Evolutionary conservation across 2,888 invertebrate species (phyloP), one percentile per base, ranked within the genome.

Genomic region (Caenorhabditis sp.): DNA sequence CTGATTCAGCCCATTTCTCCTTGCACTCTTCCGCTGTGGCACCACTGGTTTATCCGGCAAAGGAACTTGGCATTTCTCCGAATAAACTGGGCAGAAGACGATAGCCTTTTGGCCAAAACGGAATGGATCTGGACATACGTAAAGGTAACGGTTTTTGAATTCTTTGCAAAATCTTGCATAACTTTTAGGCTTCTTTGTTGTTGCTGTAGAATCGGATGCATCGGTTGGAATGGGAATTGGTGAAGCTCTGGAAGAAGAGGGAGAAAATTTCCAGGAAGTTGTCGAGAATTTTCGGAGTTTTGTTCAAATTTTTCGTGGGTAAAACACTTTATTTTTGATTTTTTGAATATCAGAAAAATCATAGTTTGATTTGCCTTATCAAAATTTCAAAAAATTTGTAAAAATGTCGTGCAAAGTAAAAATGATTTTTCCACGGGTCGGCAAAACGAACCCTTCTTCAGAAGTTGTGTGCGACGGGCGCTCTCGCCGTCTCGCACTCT

Each of bases 31-130:
- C 24, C 74, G 58, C 55, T 77, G 75, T 10, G 85, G 85, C 1
- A 83, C 77, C 1, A 85, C 81, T 37, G 85, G 85, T 26, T 81
- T 75, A 17, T 85, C 85, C 6, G 85, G 85, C 4, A 84, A 73
- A 0, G 85, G 81, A 8, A 85, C 76, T 51, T 82, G 77, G 55
- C 84, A 84, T 12, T 80, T 77, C 19, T 84, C 84, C 4, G 84
- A 83, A 70, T 85, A 85, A 55, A 85, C 79, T 1, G 85, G 85
- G 58, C 85, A 85, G 76, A 85, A 85, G 1, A 85, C 83, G 14
- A 83, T 84, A 5, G 85, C 85, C 59, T 80, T 81, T 61, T 82
- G 79, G 2, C 81, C 81, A 49, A 79, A 82, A 1, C 83, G 59
- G 69, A 83, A 81, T 10, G 84, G 84, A 67, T 84, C 84, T 14